Base-by-base conservation (phyloP, 2,888 invertebrate genomes). In the Acrobasis consociella region DNA sequence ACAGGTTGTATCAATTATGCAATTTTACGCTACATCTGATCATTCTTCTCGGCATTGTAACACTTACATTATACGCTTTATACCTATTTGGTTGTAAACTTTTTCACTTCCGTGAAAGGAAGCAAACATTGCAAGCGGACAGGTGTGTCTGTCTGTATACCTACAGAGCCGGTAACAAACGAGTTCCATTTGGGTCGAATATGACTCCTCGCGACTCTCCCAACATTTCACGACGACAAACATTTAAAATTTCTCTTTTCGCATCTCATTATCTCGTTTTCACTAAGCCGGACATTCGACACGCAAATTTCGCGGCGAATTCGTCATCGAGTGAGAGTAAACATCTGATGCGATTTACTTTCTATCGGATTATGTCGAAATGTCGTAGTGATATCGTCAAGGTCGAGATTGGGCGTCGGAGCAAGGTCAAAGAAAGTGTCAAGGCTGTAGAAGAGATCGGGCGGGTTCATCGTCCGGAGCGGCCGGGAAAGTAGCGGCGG, bases 341-440 rank as follows among this genome's bases (percentile, higher is more conserved):
- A 81, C 67, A 82, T 85, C 77, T 77, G 72, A 68, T 78, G 76
- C 80, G 74, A 83, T 86, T 88, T 88, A 87, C 90, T 90, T 90
- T 91, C 90, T 86, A 86, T 75, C 62, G 65, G 64, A 65, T 77
- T 74, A 62, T 71, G 70, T 80, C 67, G 72, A 74, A 77, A 78
- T 72, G 72, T 66, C 64, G 67, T 60, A 70, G 64, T 67, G 66
- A 69, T 72, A 76, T 80, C 71, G 76, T 82, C 87, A 90, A 91
- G 91, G 90, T 86, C 87, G 77, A 70, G 80, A 75, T 81, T 77
- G 80, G 81, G 74, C 63, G 72, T 71, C 66, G 69, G 65, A 74
- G 81, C 88, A 91, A 91, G 91, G 90, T 87, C 83, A 89, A 82
- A 91, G 90, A 91, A 91, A 91, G 90, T 91, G 91, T 92, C 92